Conservation (phyloP, 2,797 vertebrate genomes). For the Premnoplex brunnescens region DNA sequence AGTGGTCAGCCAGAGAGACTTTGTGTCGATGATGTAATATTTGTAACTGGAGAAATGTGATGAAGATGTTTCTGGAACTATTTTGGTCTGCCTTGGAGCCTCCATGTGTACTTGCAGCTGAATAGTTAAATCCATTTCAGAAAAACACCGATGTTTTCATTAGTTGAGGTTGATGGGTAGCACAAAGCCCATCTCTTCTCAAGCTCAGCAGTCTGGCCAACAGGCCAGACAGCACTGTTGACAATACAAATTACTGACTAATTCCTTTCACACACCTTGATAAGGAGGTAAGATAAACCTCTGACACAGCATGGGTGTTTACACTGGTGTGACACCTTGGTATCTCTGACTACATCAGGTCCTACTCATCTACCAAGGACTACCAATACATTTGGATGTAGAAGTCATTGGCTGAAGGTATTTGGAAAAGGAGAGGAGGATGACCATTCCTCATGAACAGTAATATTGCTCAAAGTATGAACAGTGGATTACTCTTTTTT, state of each 20-base stretch:
- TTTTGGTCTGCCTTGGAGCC: neutral
- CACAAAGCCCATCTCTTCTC: neutral
- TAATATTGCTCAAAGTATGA: neutral
- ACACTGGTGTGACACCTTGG: neutral
- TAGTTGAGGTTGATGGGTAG: neutral
- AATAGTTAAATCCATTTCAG: neutral
- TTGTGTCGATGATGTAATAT: neutral
- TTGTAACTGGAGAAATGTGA: slow-evolving; percentile 11
- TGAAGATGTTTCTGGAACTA: neutral
- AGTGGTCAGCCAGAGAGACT: neutral
- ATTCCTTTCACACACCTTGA: slow-evolving; percentile 27
- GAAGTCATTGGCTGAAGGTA: neutral
- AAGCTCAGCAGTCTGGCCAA: neutral
- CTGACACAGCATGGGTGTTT: neutral
- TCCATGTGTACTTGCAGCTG: neutral
- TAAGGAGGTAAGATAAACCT: slow-evolving; percentile 10
- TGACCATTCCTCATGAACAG: neutral
- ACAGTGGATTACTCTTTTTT: neutral
- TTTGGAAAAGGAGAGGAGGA: accelerated
- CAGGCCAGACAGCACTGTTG: neutral
- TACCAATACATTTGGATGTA: neutral
- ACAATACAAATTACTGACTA: slow-evolving; percentile 22
- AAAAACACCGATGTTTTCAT: neutral
- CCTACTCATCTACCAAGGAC: neutral
- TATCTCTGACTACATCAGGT: neutral